A percentile compares a stretch with the other conserved stretches of the same genome.
Conservation (phyloP, 2,113 vertebrate genomes). For the Hiodon alosoides region DNA sequence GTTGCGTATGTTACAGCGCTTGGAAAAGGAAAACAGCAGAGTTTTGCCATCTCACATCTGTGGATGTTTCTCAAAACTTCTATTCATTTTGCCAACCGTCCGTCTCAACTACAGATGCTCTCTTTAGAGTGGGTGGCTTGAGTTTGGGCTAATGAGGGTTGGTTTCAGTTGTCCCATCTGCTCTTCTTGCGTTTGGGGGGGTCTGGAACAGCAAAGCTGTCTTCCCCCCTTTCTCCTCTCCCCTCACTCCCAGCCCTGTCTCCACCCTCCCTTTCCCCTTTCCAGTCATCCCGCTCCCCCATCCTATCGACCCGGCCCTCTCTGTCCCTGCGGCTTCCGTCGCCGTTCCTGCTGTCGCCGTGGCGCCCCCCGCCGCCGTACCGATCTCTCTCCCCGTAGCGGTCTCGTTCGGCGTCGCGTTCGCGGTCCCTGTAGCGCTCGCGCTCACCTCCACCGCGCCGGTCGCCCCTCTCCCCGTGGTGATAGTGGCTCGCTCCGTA, state of each 20-base stretch:
- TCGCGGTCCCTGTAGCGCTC: conserved; percentile 48
- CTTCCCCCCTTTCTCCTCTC: conserved; percentile 61
- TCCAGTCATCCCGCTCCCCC: conserved; percentile 41
- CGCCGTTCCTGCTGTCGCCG: conserved; percentile 52
- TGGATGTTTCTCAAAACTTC: no score
- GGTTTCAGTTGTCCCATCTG: conserved; percentile 89
- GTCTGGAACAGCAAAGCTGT: conserved; percentile 88
- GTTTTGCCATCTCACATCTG: no score
- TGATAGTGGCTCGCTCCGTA: conserved; percentile 12
- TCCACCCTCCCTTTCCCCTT: conserved; percentile 55
- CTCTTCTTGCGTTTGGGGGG: conserved; percentile 94
- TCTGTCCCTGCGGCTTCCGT: conserved; percentile 22
- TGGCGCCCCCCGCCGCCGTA: conserved; percentile 53
- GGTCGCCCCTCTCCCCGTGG: conserved; percentile 17
- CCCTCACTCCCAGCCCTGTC: conserved; percentile 38
- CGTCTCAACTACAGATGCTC: no score
- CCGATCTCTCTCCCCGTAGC: conserved; percentile 57
- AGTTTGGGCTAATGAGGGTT: no score
- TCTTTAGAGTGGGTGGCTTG: no score
- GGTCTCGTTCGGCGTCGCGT: conserved; percentile 44
- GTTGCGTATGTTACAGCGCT: no score
- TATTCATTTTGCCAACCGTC: no score
- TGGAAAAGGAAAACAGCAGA: no score
- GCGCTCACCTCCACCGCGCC: conserved; percentile 30
- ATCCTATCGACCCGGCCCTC: no score